phyloP scores from a whole-genome alignment of 1,140 invertebrate species.

The Neodiprion fabricii region DNA sequence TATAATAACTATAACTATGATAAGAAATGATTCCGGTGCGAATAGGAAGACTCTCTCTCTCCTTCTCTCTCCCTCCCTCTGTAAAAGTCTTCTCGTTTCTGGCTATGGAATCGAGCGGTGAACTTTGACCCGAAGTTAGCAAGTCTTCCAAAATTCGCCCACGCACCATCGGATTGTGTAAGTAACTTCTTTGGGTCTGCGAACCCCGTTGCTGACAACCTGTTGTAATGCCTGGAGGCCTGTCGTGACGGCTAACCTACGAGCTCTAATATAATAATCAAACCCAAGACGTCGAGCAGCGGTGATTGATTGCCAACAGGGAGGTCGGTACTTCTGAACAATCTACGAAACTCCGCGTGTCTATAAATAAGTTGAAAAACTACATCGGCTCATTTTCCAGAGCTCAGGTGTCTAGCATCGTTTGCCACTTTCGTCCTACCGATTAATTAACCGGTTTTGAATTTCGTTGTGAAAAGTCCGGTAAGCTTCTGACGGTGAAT shows the following conservation, averaged over 20 bases:
- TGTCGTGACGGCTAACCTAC: neutral
- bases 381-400: neutral
- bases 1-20: too few relatives aligned
- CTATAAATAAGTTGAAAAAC: neutral
- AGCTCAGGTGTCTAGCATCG: too few relatives aligned
- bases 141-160: neutral
- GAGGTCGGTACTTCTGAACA: neutral
- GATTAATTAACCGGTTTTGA: too few relatives aligned
- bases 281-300: neutral
- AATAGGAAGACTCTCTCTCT: neutral
- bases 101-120: neutral
- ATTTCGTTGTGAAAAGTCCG: too few relatives aligned
- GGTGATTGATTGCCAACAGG: neutral
- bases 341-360: neutral
- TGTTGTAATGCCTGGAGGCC: neutral
- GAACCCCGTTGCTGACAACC: neutral
- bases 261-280: constrained; percentile 5
- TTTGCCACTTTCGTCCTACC: too few relatives aligned
- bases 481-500: too few relatives aligned
- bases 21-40: too few relatives aligned
- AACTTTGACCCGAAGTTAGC: neutral
- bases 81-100: neutral
- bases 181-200: neutral
- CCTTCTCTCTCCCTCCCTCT: neutral
- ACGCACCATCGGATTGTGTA: neutral